A percentile compares a stretch with the other conserved stretches of the same genome.
Evolutionary conservation across 1,140 invertebrate genomes (phyloP).

Genomic region (Trichomalopsis sarcophagae): DNA sequence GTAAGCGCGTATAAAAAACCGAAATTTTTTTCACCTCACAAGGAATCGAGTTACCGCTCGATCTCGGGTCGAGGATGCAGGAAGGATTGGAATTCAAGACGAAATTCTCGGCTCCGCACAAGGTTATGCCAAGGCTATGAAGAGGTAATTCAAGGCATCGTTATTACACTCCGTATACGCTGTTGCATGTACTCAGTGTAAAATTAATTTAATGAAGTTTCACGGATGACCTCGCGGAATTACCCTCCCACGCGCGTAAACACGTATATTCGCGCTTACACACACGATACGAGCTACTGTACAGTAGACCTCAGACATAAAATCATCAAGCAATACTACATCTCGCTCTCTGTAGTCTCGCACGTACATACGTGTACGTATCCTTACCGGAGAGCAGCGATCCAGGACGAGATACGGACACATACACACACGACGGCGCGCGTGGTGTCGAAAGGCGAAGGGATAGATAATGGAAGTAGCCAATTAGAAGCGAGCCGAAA

Average conservation of each 20-base stretch:
- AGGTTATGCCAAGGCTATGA: too few species aligned
- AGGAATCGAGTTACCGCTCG: neutral
- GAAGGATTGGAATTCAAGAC: neutral
- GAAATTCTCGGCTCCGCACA: neutral
- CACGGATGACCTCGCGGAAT: neutral
- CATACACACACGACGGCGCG: neutral
- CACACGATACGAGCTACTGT: too few species aligned
- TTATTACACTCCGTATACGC: too few species aligned
- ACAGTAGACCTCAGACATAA: too few species aligned
- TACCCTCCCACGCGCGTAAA: neutral
- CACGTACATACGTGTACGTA: neutral
- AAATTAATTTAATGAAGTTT: neutral
- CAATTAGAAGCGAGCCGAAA: conserved; percentile 46
- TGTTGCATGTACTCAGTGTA: neutral
- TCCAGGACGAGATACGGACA: neutral
- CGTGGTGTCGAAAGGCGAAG: neutral
- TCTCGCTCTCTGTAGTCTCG: too few species aligned
- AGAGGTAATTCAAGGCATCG: too few species aligned
- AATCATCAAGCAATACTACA: too few species aligned
- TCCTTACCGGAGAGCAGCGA: neutral
- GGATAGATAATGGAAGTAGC: conserved; percentile 41
- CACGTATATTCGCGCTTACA: too few species aligned
- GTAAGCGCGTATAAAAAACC: too few species aligned
- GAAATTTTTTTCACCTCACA: too few species aligned
- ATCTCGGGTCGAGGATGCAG: neutral